Evolutionary conservation across 2,113 vertebrate species (phyloP).

Genomic region (Dipodomys merriami): DNA sequence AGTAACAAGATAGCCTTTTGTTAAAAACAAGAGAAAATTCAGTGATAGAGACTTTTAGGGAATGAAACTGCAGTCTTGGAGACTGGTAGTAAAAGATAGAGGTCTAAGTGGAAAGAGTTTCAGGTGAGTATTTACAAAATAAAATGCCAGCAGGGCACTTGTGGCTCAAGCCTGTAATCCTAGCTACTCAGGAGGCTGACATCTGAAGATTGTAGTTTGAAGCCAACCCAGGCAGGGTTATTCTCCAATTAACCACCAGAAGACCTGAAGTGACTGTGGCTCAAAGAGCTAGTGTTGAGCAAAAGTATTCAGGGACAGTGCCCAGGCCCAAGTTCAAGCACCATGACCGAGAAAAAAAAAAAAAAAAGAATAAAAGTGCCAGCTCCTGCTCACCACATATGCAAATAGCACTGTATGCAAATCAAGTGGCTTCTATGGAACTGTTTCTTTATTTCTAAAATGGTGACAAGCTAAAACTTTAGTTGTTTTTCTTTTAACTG

Average conservation of each 20-base stretch:
- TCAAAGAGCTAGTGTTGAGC: too few species aligned
- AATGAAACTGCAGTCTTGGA: slow-evolving; percentile 33
- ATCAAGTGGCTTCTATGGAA: slow-evolving; percentile 13
- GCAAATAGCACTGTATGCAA: slow-evolving; percentile 1
- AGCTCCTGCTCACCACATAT: background rate
- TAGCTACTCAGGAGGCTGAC: too few species aligned
- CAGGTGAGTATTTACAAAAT: slow-evolving; percentile 39
- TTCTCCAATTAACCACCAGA: too few species aligned
- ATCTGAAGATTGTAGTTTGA: too few species aligned
- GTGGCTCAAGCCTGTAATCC: too few species aligned
- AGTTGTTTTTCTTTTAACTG: background rate
- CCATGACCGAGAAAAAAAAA: too few species aligned
- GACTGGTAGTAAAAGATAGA: background rate
- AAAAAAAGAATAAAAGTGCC: background rate
- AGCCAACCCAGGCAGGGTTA: too few species aligned
- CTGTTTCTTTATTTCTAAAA: slow-evolving; percentile 25
- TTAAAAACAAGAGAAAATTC: slow-evolving; percentile 5
- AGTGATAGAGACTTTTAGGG: background rate
- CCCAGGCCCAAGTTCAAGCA: too few species aligned
- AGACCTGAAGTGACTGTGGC: too few species aligned
- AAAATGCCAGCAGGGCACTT: too few species aligned
- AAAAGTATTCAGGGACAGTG: too few species aligned
- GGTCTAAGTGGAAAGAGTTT: slow-evolving; percentile 26
- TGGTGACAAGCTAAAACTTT: slow-evolving; percentile 37
- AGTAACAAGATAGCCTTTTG: background rate